phyloP scores from a whole-genome alignment of 2,113 vertebrate species.

The Probosciger aterrimus region DNA sequence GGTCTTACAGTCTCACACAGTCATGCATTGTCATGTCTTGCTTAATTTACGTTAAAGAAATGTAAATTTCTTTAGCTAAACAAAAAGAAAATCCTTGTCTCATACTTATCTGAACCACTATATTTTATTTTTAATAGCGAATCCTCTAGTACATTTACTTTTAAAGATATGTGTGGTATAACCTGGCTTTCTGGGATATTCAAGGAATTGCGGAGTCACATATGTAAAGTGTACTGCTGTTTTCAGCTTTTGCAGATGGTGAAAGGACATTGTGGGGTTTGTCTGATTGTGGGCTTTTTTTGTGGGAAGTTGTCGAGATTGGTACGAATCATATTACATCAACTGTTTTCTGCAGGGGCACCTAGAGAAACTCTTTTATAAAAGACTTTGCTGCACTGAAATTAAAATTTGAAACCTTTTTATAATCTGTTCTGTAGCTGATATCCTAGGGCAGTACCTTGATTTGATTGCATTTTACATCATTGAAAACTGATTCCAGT shows the following conservation, averaged over 20 bases:
- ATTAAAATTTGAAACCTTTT: constrained; percentile 20
- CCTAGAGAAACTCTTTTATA: neutral
- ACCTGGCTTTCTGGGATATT: neutral
- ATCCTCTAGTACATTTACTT: neutral
- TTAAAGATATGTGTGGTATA: neutral
- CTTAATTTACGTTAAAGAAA: neutral
- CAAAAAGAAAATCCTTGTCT: neutral
- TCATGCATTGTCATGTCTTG: neutral
- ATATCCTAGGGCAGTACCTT: constrained; percentile 13
- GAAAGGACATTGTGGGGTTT: neutral
- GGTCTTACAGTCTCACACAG: neutral
- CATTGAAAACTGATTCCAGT: constrained; percentile 9
- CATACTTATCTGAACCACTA: neutral
- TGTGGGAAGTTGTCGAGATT: neutral
- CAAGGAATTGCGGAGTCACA: neutral
- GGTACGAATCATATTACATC: neutral
- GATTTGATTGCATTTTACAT: constrained; percentile 35
- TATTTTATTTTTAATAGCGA: neutral
- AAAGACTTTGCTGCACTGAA: neutral
- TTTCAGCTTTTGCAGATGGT: neutral
- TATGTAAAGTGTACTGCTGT: neutral
- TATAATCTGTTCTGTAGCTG: neutral
- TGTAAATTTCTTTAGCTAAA: neutral
- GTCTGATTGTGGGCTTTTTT: neutral
- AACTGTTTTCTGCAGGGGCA: neutral